These are phyloP conservation scores for Tragelaphus buxtoni DNA, from an alignment of 2,113 vertebrate species.

Conservation along the genomic window DNA sequence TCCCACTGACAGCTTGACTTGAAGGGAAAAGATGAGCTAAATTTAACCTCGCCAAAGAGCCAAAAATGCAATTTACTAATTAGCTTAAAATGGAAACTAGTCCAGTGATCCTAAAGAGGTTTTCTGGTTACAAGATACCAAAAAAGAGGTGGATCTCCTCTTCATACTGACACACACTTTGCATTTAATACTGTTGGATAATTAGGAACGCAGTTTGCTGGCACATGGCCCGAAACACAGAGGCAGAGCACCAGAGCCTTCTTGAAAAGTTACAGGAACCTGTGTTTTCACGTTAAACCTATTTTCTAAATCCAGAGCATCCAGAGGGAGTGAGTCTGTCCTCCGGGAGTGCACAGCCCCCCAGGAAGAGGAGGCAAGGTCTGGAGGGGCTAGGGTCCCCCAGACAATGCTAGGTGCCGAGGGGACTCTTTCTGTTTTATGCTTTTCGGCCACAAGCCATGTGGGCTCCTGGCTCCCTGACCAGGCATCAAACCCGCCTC, in stretches of 20 bases:
- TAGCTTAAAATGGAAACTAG: conserved; percentile 65
- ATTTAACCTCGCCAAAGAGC: conserved; percentile 64
- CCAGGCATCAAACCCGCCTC: not conserved
- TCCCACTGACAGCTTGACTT: conserved; percentile 65
- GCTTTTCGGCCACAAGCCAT: not conserved
- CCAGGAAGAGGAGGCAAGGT: not conserved
- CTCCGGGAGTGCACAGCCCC: not conserved
- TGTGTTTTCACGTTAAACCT: not conserved
- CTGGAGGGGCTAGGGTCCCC: not conserved
- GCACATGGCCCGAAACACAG: rapidly evolving
- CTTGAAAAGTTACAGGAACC: not conserved
- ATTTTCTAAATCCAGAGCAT: not conserved
- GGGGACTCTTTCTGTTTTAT: not conserved
- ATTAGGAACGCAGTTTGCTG: not conserved
- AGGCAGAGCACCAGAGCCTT: not conserved
- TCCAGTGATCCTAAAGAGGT: conserved; percentile 37
- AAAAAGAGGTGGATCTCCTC: not conserved
- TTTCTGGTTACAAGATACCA: conserved; percentile 10
- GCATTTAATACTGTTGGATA: not conserved
- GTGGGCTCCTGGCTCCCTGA: not conserved
- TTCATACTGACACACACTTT: not conserved
- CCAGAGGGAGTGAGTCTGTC: rapidly evolving
- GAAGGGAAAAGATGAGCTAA: conserved; percentile 63
- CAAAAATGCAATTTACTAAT: conserved; percentile 67
- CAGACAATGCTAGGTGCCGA: not conserved